Evolutionary conservation across 2,113 vertebrate genomes (phyloP).

Genomic region (Neofelis nebulosa): DNA sequence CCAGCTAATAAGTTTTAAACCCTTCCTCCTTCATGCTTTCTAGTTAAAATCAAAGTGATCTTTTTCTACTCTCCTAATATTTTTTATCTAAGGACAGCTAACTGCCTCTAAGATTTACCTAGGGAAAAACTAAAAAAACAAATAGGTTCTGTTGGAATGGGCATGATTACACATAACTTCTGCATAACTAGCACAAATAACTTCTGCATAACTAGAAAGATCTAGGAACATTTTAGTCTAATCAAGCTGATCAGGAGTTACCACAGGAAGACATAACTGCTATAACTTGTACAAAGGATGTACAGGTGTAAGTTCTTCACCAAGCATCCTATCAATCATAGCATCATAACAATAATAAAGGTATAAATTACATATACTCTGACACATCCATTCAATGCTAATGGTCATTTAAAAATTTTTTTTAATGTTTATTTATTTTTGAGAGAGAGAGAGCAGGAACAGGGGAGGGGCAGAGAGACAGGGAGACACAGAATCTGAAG

Average conservation of each 20-base stretch:
- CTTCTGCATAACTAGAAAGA: neutral
- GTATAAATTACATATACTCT: constrained; percentile 11
- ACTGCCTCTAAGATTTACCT: neutral
- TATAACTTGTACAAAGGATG: neutral
- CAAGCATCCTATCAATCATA: neutral
- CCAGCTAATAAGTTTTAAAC: neutral
- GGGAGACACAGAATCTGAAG: no score
- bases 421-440: no score
- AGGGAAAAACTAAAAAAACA: constrained; percentile 9
- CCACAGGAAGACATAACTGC: neutral
- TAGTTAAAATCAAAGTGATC: neutral
- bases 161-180: neutral
- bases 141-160: neutral
- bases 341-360: neutral
- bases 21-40: neutral
- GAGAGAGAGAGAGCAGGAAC: no score
- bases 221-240: neutral
- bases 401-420: neutral
- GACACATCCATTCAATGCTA: neutral
- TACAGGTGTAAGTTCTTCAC: constrained; percentile 25
- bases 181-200: neutral
- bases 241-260: neutral
- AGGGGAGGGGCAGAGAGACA: no score
- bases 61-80: neutral
- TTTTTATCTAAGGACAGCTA: neutral